These are phyloP conservation scores for Microplitis mediator DNA, from an alignment of 1,140 invertebrate genomes.

Conservation along the genomic window DNA sequence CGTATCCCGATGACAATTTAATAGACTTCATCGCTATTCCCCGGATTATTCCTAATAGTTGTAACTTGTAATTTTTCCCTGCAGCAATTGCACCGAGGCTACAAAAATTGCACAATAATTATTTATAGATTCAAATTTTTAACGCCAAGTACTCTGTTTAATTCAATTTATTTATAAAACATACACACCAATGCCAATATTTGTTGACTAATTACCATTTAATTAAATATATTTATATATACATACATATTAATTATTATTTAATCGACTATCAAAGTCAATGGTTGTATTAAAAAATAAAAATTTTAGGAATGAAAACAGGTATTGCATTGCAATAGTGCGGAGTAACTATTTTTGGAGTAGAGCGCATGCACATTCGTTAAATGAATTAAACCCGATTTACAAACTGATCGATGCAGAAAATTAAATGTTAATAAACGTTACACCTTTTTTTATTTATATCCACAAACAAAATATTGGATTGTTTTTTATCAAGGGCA, in stretches of 20 bases:
- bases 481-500: too few species aligned
- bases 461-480: too few species aligned
- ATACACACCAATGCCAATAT: too few species aligned
- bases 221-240: background rate
- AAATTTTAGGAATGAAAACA: background rate
- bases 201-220: background rate
- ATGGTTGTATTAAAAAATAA: background rate
- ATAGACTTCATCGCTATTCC: constrained; percentile 42
- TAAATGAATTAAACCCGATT: too few species aligned
- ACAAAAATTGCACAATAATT: constrained; percentile 30
- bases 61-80: background rate
- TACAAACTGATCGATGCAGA: too few species aligned
- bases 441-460: too few species aligned
- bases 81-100: constrained; percentile 5
- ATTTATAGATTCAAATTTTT: constrained; percentile 29
- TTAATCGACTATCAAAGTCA: background rate
- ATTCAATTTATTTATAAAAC: constrained; percentile 2
- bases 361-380: too few species aligned
- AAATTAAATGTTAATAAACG: too few species aligned
- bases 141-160: background rate
- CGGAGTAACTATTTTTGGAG: too few species aligned
- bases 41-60: background rate
- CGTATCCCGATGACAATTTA: constrained; percentile 50
- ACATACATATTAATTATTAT: background rate
- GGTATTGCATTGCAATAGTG: background rate